phyloP scores from a whole-genome alignment of 2,888 invertebrate genomes.

The Cremastinae sp. region DNA sequence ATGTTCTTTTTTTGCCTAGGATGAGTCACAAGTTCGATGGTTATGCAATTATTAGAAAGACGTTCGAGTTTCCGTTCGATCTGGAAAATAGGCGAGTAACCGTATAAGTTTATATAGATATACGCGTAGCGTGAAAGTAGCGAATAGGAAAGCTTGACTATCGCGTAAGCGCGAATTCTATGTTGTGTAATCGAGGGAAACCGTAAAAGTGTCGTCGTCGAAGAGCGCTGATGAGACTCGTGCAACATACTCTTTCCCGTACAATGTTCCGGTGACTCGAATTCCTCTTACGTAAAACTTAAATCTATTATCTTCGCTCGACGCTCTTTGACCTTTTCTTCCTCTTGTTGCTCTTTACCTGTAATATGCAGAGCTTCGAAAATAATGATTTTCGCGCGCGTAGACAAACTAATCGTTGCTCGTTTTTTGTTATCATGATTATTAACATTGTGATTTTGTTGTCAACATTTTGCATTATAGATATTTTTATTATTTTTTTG shows the following conservation, averaged over 20 bases:
- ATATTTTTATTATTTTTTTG: too few species aligned
- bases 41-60: too few species aligned
- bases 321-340: conserved; percentile 37
- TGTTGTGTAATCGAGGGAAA: conserved; percentile 69
- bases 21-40: too few species aligned
- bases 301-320: conserved; percentile 68
- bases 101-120: neutral
- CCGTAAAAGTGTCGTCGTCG: conserved; percentile 63
- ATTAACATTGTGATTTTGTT: too few species aligned
- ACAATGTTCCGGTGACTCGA: conserved; percentile 66
- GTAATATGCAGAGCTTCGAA: neutral
- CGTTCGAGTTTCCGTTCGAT: too few species aligned
- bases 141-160: neutral
- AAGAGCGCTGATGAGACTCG: conserved; percentile 43
- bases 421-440: neutral
- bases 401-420: too few species aligned
- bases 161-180: neutral
- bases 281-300: conserved; percentile 74
- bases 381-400: neutral
- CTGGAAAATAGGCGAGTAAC: neutral
- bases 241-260: conserved; percentile 14
- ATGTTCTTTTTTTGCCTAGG: too few species aligned
- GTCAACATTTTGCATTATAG: too few species aligned
- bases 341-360: conserved; percentile 3
- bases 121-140: neutral